Conservation (phyloP, 2,797 vertebrate species). For the Phalanger gymnotis region DNA sequence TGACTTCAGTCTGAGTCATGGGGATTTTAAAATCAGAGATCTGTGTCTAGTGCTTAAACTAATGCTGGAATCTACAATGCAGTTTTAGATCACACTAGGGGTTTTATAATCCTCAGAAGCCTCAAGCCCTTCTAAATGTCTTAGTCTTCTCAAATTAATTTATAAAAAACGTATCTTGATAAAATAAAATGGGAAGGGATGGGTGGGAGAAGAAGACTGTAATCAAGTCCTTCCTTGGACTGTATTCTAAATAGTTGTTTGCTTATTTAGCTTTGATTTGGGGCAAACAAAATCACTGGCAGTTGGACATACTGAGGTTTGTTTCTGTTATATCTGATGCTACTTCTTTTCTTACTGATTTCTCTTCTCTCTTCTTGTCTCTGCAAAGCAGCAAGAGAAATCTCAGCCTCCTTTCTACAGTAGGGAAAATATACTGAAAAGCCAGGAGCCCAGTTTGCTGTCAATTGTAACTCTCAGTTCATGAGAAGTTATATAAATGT, state of each 20-base stretch:
- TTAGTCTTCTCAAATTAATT: background rate
- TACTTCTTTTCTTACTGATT: background rate
- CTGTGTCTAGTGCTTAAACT: constrained; percentile 28
- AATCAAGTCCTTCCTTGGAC: background rate
- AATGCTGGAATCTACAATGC: constrained; percentile 21
- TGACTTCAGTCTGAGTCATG: constrained; percentile 21
- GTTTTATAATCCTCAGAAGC: constrained; percentile 35
- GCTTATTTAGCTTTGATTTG: background rate
- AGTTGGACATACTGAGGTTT: background rate
- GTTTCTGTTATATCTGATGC: background rate
- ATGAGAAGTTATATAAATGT: background rate
- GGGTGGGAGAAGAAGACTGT: background rate
- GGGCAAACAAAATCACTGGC: background rate
- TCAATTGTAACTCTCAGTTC: background rate
- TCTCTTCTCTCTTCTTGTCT: background rate
- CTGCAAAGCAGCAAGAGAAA: background rate
- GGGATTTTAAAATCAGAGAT: constrained; percentile 51
- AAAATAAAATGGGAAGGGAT: background rate
- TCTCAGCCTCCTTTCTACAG: background rate
- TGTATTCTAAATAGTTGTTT: background rate
- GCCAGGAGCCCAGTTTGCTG: background rate
- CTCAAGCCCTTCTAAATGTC: background rate
- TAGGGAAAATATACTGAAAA: background rate
- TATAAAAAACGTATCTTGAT: background rate
- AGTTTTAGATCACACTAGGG: constrained; percentile 33